phyloP scores from a whole-genome alignment of 2,113 vertebrate species.

The Otus sunia region DNA sequence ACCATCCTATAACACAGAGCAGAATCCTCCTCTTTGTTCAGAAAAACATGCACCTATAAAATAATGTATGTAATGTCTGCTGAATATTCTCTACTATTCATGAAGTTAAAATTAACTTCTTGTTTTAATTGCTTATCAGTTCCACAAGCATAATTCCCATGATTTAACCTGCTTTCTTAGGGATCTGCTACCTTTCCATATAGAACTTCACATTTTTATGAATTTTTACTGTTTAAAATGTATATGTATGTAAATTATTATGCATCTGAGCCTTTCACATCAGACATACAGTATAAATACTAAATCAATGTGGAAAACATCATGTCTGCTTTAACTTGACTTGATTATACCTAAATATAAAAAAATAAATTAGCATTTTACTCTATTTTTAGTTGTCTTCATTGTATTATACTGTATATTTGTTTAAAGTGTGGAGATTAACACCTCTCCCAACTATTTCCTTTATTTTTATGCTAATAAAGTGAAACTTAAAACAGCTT shows the following conservation, averaged over 20 bases:
- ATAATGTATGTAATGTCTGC: constrained; percentile 34
- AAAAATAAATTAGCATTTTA: constrained; percentile 79
- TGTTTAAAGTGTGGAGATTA: constrained; percentile 66
- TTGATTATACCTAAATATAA: constrained; percentile 81
- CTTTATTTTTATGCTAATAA: constrained; percentile 13
- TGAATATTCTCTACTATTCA: constrained; percentile 67
- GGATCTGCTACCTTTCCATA: constrained; percentile 59
- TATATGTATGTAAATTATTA: constrained; percentile 84
- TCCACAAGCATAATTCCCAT: constrained; percentile 72
- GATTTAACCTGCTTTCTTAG: constrained; percentile 68
- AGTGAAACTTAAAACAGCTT: background rate
- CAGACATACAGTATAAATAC: constrained; percentile 73
- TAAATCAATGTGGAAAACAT: constrained; percentile 77
- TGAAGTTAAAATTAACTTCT: constrained; percentile 72
- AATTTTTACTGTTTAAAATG: constrained; percentile 82
- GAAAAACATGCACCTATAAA: constrained; percentile 26
- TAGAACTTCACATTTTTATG: constrained; percentile 70
- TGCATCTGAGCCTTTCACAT: constrained; percentile 72
- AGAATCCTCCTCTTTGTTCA: constrained; percentile 21
- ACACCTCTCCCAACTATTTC: constrained; percentile 32
- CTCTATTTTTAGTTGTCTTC: constrained; percentile 76
- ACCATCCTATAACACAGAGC: background rate
- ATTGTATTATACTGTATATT: constrained; percentile 71
- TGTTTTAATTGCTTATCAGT: constrained; percentile 72
- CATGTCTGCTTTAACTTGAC: constrained; percentile 72